A percentile compares a stretch with the other conserved stretches of the same genome.
Conservation (phyloP, 2,113 vertebrate genomes). For the Plecotus auritus region DNA sequence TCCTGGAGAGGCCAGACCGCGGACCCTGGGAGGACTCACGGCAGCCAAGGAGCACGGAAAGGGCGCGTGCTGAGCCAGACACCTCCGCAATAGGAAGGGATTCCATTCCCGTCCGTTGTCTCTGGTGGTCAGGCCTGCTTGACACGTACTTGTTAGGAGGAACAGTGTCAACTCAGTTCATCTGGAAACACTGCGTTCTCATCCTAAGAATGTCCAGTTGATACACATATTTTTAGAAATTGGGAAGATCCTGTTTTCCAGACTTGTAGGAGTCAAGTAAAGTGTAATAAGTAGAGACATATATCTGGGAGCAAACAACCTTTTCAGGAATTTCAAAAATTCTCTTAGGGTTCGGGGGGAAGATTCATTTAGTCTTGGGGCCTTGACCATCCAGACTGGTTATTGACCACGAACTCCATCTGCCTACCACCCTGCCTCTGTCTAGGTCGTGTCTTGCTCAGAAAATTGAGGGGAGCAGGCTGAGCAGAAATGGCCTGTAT, state of each 20-base stretch:
- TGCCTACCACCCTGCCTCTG: neutral
- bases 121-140: neutral
- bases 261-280: neutral
- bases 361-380: neutral
- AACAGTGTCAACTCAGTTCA: neutral
- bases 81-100: neutral
- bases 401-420: neutral
- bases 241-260: neutral
- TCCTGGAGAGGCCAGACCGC: neutral
- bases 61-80: neutral
- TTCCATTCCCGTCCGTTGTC: neutral
- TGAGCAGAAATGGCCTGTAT: neutral
- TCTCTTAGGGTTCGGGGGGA: neutral
- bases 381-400: neutral
- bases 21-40: neutral
- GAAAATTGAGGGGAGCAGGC: neutral
- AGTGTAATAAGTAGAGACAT: neutral
- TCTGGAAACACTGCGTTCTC: neutral
- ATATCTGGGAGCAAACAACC: neutral
- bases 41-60: neutral
- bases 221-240: neutral
- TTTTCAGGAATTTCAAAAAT: constrained; percentile 10
- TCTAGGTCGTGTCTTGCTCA: rapidly evolving
- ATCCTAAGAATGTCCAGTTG: neutral
- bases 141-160: neutral